Base-by-base conservation (phyloP, 2,888 invertebrate species). In the Eupithecia exiguata region DNA sequence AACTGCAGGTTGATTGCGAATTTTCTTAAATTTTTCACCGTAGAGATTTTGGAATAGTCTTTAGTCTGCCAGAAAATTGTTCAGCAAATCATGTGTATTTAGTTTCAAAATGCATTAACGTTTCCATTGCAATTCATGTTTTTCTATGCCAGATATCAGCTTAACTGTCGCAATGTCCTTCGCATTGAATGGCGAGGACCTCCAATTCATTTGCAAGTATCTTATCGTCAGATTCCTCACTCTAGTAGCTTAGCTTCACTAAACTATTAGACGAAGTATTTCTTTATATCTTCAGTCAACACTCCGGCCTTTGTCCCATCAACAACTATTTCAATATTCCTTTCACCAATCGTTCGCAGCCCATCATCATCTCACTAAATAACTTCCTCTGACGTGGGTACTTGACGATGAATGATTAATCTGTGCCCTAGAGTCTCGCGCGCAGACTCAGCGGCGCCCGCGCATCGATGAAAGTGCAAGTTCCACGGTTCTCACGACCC, bases 381-480 rank as follows among this genome's bases (percentile, higher is more conserved):
- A 62, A 62, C 62, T 62, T 62, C 62, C 62, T 62, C 62, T 62
- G 62, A 62, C 62, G 62, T 35, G 18, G 62, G 62, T 61, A 61
- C 61, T 62, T 62, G 30, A 62, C 49, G 77, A 70, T 83, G 87
- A 84, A 84, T 90, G 89, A 90, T 91, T 89, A 89, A 89, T 89
- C 88, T 84, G 85, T 80, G 75, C 79, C 82, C 81, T 83, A 85
- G 83, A 83, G 84, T 86, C 86, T 89, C 25, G 58, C 89, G 91
- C 88, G 91, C 89, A 92, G 92, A 92, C 92, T 84, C 83, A 72
- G 78, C 86, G 91, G 92, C 92, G 92, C 91, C 89, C 85, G 90
- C 87, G 86, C 90, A 89, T 89, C 87, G 93, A 53, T 36, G 63
- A 94, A 93, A 94, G 94, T 91, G 94, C 93, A 93, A 94, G 94